These are phyloP conservation scores for Chalcosyrphus nemorum DNA, from an alignment of 2,888 invertebrate species.

Conservation along the genomic window DNA sequence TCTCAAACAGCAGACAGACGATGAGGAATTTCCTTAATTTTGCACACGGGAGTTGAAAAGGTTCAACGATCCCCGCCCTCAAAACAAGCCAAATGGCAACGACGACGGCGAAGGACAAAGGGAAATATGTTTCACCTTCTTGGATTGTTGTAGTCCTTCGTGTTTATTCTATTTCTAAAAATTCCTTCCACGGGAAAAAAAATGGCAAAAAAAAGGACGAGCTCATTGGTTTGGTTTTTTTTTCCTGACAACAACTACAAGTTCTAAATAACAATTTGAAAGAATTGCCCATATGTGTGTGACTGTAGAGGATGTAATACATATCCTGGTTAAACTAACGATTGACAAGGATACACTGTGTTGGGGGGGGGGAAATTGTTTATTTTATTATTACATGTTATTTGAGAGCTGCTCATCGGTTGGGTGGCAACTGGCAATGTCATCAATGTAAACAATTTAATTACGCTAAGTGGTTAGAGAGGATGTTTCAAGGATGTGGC, in stretches of 20 bases:
- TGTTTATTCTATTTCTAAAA: conserved; percentile 11
- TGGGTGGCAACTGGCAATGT: background rate
- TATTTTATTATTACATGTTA: conserved; percentile 1
- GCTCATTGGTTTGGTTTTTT: background rate
- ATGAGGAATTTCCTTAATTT: conserved; percentile 45
- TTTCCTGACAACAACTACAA: background rate
- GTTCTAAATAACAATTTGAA: conserved; percentile 13
- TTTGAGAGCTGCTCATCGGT: background rate
- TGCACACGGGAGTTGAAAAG: conserved; percentile 13
- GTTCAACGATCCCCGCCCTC: conserved; percentile 18
- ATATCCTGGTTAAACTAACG: conserved; percentile 14
- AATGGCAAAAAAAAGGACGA: background rate
- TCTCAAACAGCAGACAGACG: background rate
- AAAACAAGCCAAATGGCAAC: conserved; percentile 2
- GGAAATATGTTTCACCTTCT: conserved; percentile 3
- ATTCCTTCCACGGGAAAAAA: background rate
- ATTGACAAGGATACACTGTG: conserved; percentile 9
- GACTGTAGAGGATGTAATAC: background rate
- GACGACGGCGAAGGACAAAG: background rate
- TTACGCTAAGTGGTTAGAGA: conserved; percentile 24
- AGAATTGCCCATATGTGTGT: background rate
- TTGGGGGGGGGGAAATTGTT: background rate
- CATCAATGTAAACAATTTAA: conserved; percentile 37
- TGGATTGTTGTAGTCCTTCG: background rate
- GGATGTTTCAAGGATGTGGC: background rate